Conservation (phyloP, 2,113 vertebrate species). For the Oophaga pumilio region DNA sequence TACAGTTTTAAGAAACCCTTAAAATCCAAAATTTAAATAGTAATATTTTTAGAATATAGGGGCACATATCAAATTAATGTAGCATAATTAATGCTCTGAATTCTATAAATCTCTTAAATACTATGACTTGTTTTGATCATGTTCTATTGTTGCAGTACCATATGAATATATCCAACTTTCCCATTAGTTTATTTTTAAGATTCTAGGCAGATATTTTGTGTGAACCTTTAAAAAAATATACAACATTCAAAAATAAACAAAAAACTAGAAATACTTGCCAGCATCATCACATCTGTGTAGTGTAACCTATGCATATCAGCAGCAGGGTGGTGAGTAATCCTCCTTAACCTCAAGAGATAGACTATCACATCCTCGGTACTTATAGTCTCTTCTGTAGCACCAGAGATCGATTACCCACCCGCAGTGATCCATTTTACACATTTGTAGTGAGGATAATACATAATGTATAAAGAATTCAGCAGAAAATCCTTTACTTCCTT, state of each 20-base stretch:
- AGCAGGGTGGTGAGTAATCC: neutral
- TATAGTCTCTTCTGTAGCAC: neutral
- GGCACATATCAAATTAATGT: no score
- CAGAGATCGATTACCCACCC: constrained; percentile 11
- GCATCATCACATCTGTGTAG: neutral
- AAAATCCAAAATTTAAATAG: no score
- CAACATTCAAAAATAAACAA: neutral
- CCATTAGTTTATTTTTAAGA: neutral
- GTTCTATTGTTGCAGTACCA: no score
- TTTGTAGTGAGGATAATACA: neutral
- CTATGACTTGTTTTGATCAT: no score
- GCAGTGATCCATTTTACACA: neutral
- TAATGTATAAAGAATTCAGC: constrained; percentile 8
- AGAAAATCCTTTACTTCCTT: neutral
- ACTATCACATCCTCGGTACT: neutral
- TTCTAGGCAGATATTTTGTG: neutral
- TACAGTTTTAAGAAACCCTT: no score
- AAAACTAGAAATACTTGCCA: neutral
- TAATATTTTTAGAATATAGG: no score
- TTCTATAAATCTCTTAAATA: no score
- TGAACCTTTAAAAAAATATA: neutral
- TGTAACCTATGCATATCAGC: neutral
- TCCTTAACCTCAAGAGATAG: neutral
- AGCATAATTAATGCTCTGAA: no score
- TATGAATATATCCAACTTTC: no score